These are phyloP conservation scores for Etheostoma nigrum DNA, from an alignment of 2,797 vertebrate genomes.

Conservation along the genomic window DNA sequence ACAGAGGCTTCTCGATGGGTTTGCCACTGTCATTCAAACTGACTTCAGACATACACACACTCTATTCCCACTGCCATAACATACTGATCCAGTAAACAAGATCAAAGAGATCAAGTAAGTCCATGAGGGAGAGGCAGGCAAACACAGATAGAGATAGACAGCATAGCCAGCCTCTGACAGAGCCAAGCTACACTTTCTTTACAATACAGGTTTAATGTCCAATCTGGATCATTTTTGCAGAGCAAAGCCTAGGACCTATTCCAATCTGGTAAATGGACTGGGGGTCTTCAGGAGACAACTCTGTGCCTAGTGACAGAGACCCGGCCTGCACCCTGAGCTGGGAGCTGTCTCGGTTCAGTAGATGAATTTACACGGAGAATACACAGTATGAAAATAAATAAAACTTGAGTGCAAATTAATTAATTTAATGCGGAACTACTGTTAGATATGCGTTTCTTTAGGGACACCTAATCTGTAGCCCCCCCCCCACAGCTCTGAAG, in stretches of 20 bases:
- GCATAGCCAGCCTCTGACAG: not conserved
- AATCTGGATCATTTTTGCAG: not conserved
- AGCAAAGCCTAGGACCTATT: not conserved
- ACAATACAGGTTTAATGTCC: not conserved
- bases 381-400: too few relatives aligned
- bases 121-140: conserved; percentile 1
- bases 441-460: too few relatives aligned
- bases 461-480: too few relatives aligned
- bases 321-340: not conserved
- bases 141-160: conserved; percentile 10
- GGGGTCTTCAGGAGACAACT: not conserved
- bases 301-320: not conserved
- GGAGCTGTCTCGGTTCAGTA: too few relatives aligned
- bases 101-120: conserved; percentile 11
- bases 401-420: too few relatives aligned
- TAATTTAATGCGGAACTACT: too few relatives aligned
- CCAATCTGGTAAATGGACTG: too few relatives aligned
- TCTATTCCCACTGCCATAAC: not conserved
- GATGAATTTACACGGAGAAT: too few relatives aligned
- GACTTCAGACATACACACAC: conserved; percentile 2
- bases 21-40: conserved; percentile 23
- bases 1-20: conserved; percentile 10
- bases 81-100: conserved; percentile 11
- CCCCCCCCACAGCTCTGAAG: too few relatives aligned
- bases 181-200: conserved; percentile 1